Evolutionary conservation across 2,113 vertebrate species (phyloP).

Genomic region (Pollachius pollachius): DNA sequence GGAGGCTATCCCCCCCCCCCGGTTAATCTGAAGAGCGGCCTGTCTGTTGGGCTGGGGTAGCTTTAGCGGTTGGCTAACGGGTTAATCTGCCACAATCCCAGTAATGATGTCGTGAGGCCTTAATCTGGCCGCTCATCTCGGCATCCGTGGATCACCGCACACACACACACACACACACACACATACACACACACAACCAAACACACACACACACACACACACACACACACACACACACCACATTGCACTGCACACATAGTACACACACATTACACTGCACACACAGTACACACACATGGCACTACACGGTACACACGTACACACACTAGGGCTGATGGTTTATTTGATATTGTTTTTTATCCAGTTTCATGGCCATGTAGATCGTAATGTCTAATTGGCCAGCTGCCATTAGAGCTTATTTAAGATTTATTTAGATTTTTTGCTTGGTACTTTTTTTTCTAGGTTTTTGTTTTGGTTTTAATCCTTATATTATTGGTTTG

Average conservation of each 20-base stretch:
- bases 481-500: too few species aligned
- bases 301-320: too few species aligned
- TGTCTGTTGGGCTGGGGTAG: not conserved
- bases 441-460: too few species aligned
- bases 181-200: not conserved
- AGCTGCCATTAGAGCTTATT: too few species aligned
- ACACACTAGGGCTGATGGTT: not conserved
- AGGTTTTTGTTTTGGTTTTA: too few species aligned
- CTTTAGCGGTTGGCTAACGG: constrained; percentile 28
- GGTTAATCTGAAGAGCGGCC: constrained; percentile 1
- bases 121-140: constrained; percentile 40
- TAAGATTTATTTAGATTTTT: too few species aligned
- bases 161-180: too few species aligned
- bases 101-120: constrained; percentile 38
- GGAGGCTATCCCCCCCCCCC: not conserved
- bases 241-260: too few species aligned
- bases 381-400: too few species aligned
- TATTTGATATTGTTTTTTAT: not conserved
- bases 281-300: too few species aligned
- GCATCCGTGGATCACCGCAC: not conserved
- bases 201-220: constrained; percentile 2
- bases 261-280: too few species aligned
- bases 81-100: constrained; percentile 57
- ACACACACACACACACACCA: not conserved
- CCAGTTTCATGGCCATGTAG: too few species aligned